phyloP scores from a whole-genome alignment of 2,888 invertebrate genomes.

The Eupithecia subumbrata region DNA sequence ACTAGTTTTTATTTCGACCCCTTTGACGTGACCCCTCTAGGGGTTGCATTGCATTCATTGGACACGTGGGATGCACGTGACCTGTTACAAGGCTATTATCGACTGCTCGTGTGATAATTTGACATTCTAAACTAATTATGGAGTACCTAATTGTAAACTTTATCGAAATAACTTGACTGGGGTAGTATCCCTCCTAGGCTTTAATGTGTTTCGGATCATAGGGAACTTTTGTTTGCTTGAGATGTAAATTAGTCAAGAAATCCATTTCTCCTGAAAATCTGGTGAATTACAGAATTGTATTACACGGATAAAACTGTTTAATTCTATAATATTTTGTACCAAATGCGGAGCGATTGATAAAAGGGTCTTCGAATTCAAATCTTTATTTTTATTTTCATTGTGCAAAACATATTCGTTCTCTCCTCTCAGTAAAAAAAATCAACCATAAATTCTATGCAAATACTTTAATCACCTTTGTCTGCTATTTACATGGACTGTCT shows the following conservation, averaged over 20 bases:
- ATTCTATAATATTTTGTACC: neutral
- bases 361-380: neutral
- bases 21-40: conserved; percentile 38
- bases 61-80: conserved; percentile 52
- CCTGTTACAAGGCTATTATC: conserved; percentile 48
- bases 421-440: neutral
- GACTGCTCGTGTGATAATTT: conserved; percentile 35
- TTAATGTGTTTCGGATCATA: neutral
- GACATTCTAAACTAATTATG: conserved; percentile 18
- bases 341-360: neutral
- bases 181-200: neutral
- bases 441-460: neutral
- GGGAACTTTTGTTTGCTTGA: neutral
- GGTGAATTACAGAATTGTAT: no score
- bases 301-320: neutral
- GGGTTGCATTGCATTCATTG: conserved; percentile 39
- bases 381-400: neutral
- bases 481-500: neutral
- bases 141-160: neutral
- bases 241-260: neutral
- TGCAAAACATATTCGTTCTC: neutral
- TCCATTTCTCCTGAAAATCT: neutral
- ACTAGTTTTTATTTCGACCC: conserved; percentile 45
- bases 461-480: neutral
- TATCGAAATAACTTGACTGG: neutral